Evolutionary conservation across 2,888 invertebrate species (phyloP).

Genomic region (Abrostola triplasia): DNA sequence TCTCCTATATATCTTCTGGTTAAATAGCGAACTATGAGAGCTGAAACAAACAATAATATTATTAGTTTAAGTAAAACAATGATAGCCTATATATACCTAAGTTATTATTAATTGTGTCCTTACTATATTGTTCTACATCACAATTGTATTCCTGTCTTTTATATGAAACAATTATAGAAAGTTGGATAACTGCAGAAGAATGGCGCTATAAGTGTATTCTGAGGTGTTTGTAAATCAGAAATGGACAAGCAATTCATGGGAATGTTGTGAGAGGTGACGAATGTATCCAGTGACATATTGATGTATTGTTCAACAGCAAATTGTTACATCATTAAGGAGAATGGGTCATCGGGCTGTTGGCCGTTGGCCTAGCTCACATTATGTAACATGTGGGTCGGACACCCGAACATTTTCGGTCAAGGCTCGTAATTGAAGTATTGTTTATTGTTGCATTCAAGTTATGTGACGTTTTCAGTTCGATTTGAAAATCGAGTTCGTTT

Average conservation of each 20-base stretch:
- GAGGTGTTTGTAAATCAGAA: slow-evolving; percentile 16
- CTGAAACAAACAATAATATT: slow-evolving; percentile 81
- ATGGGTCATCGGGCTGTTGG: slow-evolving; percentile 66
- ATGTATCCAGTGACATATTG: slow-evolving; percentile 20
- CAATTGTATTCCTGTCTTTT: too few relatives aligned
- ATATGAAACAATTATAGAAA: background rate
- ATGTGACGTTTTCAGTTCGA: background rate
- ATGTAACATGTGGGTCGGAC: slow-evolving; percentile 66
- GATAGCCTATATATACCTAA: background rate
- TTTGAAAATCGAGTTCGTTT: slow-evolving; percentile 4
- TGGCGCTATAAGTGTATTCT: background rate
- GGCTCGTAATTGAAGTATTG: slow-evolving; percentile 47
- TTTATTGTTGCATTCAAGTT: slow-evolving; percentile 32
- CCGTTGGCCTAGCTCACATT: slow-evolving; percentile 62
- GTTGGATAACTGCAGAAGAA: background rate
- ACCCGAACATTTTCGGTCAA: slow-evolving; percentile 55
- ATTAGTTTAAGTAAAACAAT: slow-evolving; percentile 8
- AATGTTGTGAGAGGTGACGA: slow-evolving; percentile 3
- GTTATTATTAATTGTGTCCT: too few relatives aligned
- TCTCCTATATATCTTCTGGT: slow-evolving; percentile 94
- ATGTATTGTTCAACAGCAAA: slow-evolving; percentile 57
- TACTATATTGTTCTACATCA: too few relatives aligned
- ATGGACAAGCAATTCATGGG: slow-evolving; percentile 20
- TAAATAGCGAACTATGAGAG: slow-evolving; percentile 93
- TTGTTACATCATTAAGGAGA: slow-evolving; percentile 68